Evolutionary conservation across 1,140 invertebrate species (phyloP).

Genomic region (Psilanteris sp.): DNA sequence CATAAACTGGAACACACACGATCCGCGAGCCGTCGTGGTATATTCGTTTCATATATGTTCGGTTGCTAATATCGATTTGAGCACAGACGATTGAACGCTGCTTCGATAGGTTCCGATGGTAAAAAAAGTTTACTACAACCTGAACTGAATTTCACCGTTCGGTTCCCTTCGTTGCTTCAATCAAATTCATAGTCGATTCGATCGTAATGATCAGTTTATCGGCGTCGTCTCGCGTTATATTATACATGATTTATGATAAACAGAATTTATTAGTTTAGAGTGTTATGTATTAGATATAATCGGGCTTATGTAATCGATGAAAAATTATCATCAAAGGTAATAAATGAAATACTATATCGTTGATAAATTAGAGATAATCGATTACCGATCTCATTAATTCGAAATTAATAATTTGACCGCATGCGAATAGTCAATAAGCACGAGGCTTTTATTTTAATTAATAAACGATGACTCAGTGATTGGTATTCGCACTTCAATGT

Average conservation of each 20-base stretch:
- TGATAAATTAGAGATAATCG: no score
- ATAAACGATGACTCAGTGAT: no score
- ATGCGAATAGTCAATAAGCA: no score
- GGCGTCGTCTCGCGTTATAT: background rate
- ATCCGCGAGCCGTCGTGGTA: slow-evolving; percentile 25
- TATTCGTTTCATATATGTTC: slow-evolving; percentile 31
- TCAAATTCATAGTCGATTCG: slow-evolving; percentile 32
- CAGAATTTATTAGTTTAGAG: no score
- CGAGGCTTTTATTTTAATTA: no score
- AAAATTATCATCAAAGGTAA: no score
- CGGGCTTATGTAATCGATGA: no score
- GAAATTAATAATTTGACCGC: no score
- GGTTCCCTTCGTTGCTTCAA: slow-evolving; percentile 29
- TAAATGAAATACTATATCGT: no score
- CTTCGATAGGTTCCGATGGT: slow-evolving; percentile 10
- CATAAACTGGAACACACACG: slow-evolving; percentile 51
- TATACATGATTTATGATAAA: slow-evolving; percentile 15
- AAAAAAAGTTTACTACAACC: slow-evolving; percentile 1
- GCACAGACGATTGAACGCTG: slow-evolving; percentile 34
- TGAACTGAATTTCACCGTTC: slow-evolving; percentile 37
- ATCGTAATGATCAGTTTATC: slow-evolving; percentile 1
- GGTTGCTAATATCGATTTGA: slow-evolving; percentile 43
- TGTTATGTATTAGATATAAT: no score
- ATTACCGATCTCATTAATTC: no score
- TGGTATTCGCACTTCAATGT: no score